Evolutionary conservation across 2,888 invertebrate species (phyloP).

Genomic region (Lycocerus yunnanus): DNA sequence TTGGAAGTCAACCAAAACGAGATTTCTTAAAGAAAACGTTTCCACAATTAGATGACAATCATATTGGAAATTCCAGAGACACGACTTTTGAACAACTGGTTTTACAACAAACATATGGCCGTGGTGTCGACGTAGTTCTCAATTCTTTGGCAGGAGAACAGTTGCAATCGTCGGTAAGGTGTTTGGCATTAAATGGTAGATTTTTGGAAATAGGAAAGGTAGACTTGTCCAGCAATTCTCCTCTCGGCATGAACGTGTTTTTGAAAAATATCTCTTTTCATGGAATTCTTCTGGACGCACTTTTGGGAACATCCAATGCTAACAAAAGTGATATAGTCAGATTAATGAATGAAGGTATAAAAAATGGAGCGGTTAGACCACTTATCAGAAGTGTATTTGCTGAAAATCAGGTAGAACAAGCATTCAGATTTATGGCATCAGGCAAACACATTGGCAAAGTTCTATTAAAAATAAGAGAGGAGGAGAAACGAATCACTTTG

Average conservation of each 20-base stretch:
- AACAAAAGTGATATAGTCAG: constrained; percentile 78
- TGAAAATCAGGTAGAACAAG: constrained; percentile 87
- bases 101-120: constrained; percentile 80
- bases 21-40: constrained; percentile 86
- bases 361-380: constrained; percentile 85
- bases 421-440: constrained; percentile 94
- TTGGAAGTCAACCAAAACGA: constrained; percentile 84
- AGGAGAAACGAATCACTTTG: constrained; percentile 63
- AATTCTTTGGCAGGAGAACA: constrained; percentile 97
- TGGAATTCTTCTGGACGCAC: constrained; percentile 92
- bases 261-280: constrained; percentile 96
- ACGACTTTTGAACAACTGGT: constrained; percentile 90
- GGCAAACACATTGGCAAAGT: constrained; percentile 99
- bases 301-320: constrained; percentile 75
- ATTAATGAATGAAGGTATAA: constrained; percentile 84
- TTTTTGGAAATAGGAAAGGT: constrained; percentile 99
- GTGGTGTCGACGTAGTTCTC: constrained; percentile 91
- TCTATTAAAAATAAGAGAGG: constrained; percentile 83
- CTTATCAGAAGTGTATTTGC: constrained; percentile 86
- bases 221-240: constrained; percentile 89
- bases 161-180: constrained; percentile 90
- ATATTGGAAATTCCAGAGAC: constrained; percentile 92
- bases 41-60: constrained; percentile 76
- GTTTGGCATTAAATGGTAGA: constrained; percentile 89
- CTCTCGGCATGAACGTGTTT: constrained; percentile 94